Evolutionary conservation across 35 echinoderm and acorn worm genomes (phyloP).

Genomic region (Ophioderma brevispina): DNA sequence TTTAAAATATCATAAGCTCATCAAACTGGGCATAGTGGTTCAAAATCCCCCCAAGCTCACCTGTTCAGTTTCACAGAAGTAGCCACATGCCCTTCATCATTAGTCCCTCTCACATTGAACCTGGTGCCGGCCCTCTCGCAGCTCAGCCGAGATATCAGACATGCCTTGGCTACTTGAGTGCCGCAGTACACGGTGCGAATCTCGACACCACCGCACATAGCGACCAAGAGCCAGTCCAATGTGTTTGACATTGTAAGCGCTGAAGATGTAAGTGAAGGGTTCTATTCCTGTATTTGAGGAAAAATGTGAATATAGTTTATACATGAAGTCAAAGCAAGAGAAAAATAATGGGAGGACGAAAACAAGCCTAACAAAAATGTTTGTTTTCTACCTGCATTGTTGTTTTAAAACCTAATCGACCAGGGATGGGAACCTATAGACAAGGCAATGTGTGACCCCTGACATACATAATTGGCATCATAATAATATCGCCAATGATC

Average conservation of each 20-base stretch:
- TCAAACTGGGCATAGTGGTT: neutral
- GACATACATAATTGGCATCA: no score
- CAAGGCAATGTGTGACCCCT: no score
- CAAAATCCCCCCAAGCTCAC: no score
- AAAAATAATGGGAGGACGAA: no score
- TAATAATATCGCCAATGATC: no score
- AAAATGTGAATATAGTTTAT: conserved; percentile 5
- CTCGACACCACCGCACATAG: conserved; percentile 96
- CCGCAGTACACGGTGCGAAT: conserved; percentile 92
- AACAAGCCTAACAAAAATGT: no score
- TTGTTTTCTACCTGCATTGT: no score
- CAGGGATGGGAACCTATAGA: no score
- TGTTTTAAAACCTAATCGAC: no score
- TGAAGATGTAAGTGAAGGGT: conserved; percentile 87
- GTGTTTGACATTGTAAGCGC: conserved; percentile 79
- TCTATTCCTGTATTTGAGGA: conserved; percentile 79
- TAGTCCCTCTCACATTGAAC: conserved; percentile 95
- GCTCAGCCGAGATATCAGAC: conserved; percentile 91
- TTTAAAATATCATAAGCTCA: neutral
- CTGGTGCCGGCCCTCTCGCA: conserved; percentile 92
- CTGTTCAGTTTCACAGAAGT: conserved; percentile 99
- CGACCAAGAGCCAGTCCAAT: conserved; percentile 75
- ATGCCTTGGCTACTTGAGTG: conserved; percentile 74
- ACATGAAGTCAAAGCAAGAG: no score
- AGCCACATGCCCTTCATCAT: conserved; percentile 94